Base-by-base conservation (phyloP, 2,797 vertebrate genomes). In the Sebastes trivittatus region DNA sequence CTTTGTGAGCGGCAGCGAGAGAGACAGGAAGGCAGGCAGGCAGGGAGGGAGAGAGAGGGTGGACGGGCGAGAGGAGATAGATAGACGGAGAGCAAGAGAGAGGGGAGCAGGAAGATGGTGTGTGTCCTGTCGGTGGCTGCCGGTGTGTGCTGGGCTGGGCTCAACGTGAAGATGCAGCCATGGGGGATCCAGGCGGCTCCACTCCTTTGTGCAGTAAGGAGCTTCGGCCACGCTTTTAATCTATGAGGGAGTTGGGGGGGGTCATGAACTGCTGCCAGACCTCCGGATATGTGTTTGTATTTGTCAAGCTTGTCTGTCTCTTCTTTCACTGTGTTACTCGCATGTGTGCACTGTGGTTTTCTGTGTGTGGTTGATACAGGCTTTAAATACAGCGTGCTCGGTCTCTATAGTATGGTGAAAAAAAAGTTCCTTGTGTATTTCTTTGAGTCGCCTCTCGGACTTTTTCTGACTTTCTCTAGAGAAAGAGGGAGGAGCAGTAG, bases 181-280 rank as follows among this genome's bases (percentile, higher is more conserved):
- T 94, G 94, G 95, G 92, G 87, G 94, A 95, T 90, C 87, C 88
- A 85, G 89, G 90, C 87, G 69, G 89, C 88, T 92, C 86, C 90
- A 77, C 88, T 94, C 92, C 94, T 95, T 94, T 95, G 93, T 94
- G 93, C 94, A 95, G 95, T 96, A 96, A 96, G 95, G 88, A 93
- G 87, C 91, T 88, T 88, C 75, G 3, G 77, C 80, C 87, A 90
- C 75, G 82, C 88, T 93, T 88, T 91, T 91, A 88, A 92, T 91
- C 85, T 89, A 27, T 72, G 42, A 8, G 60, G 56, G 4, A 27
- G 75, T 52, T 2, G 27, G 71, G 75, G 77, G 75, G 82, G 85
- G 77, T 90, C 78, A 68, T 36, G 85, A 89, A 87, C 88, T 29
- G 25, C 74, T 76, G 87, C 75, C 82, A 93, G 88, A 86, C 81